A percentile compares a stretch with the other conserved stretches of the same genome.
These are phyloP conservation scores for Anarsia innoxiella DNA, from an alignment of 2,888 invertebrate genomes.

Conservation along the genomic window DNA sequence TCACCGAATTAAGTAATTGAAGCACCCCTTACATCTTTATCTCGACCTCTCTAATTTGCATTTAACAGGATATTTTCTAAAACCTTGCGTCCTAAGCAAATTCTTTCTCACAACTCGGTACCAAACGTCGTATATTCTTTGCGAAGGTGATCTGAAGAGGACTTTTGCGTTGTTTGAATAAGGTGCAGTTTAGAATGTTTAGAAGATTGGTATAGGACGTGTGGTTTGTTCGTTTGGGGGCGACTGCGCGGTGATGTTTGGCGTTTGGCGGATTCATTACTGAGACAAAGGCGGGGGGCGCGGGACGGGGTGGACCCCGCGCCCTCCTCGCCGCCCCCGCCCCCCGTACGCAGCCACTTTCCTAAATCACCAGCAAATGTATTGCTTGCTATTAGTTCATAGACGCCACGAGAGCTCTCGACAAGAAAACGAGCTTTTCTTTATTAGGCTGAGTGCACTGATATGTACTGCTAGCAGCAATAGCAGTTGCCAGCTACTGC, in stretches of 20 bases:
- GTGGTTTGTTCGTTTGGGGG: slow-evolving; percentile 36
- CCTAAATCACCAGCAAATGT: slow-evolving; percentile 67
- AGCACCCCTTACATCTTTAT: slow-evolving; percentile 44
- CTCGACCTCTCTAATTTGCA: slow-evolving; percentile 55
- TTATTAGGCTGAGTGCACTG: too few relatives aligned
- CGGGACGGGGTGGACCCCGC: slow-evolving; percentile 20
- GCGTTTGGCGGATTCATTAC: slow-evolving; percentile 73
- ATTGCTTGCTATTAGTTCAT: slow-evolving; percentile 45
- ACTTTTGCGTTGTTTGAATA: slow-evolving; percentile 20
- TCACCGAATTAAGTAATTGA: slow-evolving; percentile 36
- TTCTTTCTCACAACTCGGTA: slow-evolving; percentile 22
- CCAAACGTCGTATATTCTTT: slow-evolving; percentile 14
- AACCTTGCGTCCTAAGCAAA: slow-evolving; percentile 57
- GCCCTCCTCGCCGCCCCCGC: too few relatives aligned
- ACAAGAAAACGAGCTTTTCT: background rate
- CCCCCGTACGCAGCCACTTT: slow-evolving; percentile 52
- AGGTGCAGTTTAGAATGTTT: slow-evolving; percentile 41
- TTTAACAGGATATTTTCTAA: slow-evolving; percentile 57
- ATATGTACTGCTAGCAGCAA: too few relatives aligned
- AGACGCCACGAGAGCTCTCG: slow-evolving; percentile 15
- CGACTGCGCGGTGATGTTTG: slow-evolving; percentile 65
- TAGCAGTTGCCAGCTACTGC: too few relatives aligned
- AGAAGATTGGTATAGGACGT: slow-evolving; percentile 48
- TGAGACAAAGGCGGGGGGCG: slow-evolving; percentile 58
- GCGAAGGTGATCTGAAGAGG: slow-evolving; percentile 15